Evolutionary conservation across 2,113 vertebrate genomes (phyloP).

Genomic region (Hippocampus comes): DNA sequence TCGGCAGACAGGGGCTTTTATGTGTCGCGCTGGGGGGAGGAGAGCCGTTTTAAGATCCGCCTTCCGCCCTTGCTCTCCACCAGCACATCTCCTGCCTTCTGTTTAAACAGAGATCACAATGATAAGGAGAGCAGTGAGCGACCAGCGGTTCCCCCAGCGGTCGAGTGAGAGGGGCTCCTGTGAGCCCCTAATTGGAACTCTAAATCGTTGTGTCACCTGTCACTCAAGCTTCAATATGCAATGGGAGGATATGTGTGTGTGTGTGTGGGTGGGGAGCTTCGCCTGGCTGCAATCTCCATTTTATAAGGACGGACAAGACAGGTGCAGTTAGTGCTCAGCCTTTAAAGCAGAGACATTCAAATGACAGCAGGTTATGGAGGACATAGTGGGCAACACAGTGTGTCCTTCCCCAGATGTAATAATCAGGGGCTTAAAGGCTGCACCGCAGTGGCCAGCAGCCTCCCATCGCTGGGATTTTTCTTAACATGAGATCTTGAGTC

Average conservation of each 20-base stretch:
- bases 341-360: conserved; percentile 60
- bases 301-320: conserved; percentile 40
- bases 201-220: conserved; percentile 80
- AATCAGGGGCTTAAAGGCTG: conserved; percentile 23
- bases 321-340: conserved; percentile 44
- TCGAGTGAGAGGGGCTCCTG: conserved; percentile 57
- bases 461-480: conserved; percentile 30
- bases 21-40: conserved; percentile 61
- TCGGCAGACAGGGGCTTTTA: conserved; percentile 69
- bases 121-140: conserved; percentile 80
- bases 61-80: conserved; percentile 68
- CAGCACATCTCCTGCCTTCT: conserved; percentile 66
- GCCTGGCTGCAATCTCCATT: conserved; percentile 64
- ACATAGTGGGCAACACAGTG: conserved; percentile 28
- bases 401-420: conserved; percentile 48
- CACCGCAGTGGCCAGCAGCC: conserved; percentile 21
- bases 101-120: conserved; percentile 84
- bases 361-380: conserved; percentile 45
- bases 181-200: conserved; percentile 76
- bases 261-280: conserved; percentile 27
- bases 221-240: conserved; percentile 60
- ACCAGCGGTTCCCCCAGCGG: conserved; percentile 73
- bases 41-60: conserved; percentile 69
- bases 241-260: conserved; percentile 33
- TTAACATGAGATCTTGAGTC: conserved; percentile 64